Base-by-base conservation (phyloP, 2,888 invertebrate genomes). In the Dolomedes plantarius region DNA sequence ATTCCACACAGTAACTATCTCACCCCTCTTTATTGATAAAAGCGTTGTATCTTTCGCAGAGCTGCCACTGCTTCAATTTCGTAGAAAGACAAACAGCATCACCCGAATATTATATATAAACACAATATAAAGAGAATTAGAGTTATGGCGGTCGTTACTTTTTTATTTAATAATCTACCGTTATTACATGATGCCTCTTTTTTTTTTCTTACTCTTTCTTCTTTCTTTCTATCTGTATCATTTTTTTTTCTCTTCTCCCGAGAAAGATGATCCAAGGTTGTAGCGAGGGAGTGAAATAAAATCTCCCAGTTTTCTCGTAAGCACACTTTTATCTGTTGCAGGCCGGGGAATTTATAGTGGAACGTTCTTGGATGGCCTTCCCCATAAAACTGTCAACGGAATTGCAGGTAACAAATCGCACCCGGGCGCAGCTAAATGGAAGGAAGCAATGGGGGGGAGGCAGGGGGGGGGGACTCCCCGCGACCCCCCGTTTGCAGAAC, bases 131-230 rank as follows among this genome's bases (percentile, higher is more conserved):
- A 36, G 39, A 50, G 41, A 65, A 74, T 81, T 76, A 75, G 82
- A 82, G 82, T 76, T 82, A 82, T 75, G 75, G 69, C 28, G 64
- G 75, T 46, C 69, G 82, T 82, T 82, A 41, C 41, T 74, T 75
- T 73, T 82, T 82, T 82, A 82, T 82, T 82, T 82, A 82, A 82
- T 82, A 82, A 82, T 75, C 82, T 75, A 41, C 69, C 68, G 75
- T 75, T 82, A 75, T 71, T 62, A 62, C 62, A 74, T 71, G 76
- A 56, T 64, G 31, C n/a, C 64, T 64, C n/a, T n/a, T n/a, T n/a
- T n/a, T n/a, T n/a, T n/a, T n/a, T n/a, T n/a, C n/a, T n/a, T n/a
- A n/a, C n/a, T n/a, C n/a, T n/a, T n/a, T n/a, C n/a, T n/a, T n/a
- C n/a, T n/a, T n/a, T n/a, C n/a, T n/a, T n/a, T n/a, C n/a, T n/a